Percentiles rank a stretch among this genome's conserved stretches.
Conservation (phyloP, 2,797 vertebrate species). For the Scomberomorus guttatus region DNA sequence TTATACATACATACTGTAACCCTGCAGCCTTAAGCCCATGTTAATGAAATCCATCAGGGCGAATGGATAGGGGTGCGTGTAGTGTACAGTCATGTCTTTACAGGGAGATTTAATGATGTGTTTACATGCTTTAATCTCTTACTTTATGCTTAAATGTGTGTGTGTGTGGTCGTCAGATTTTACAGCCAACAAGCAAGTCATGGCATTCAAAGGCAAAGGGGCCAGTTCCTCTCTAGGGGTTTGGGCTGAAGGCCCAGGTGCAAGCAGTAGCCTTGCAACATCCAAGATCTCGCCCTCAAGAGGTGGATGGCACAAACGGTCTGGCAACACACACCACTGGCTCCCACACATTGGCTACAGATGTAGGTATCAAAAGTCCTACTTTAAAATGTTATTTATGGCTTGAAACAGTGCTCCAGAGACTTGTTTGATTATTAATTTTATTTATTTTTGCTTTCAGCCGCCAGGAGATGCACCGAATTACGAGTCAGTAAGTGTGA, state of each 20-base stretch:
- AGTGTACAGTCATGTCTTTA: not conserved
- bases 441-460: constrained; percentile 7
- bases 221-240: constrained; percentile 23
- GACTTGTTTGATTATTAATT: not conserved
- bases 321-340: constrained; percentile 27
- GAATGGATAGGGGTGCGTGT: not conserved
- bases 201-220: constrained; percentile 37
- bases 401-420: constrained; percentile 4
- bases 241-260: constrained; percentile 31
- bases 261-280: constrained; percentile 7
- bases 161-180: constrained; percentile 14
- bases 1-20: not conserved
- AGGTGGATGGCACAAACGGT: constrained; percentile 48
- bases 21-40: not conserved
- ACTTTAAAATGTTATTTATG: constrained; percentile 29
- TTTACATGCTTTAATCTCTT: not conserved
- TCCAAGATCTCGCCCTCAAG: constrained; percentile 27
- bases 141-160: constrained; percentile 5
- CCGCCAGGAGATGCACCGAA: not conserved
- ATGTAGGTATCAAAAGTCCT: constrained; percentile 30
- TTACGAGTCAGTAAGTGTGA: not conserved
- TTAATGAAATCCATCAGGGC: constrained; percentile 18
- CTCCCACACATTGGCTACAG: constrained; percentile 17
- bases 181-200: not conserved
- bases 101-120: constrained; percentile 7